Conservation (phyloP, 2,797 vertebrate genomes). For the Otus scops region DNA sequence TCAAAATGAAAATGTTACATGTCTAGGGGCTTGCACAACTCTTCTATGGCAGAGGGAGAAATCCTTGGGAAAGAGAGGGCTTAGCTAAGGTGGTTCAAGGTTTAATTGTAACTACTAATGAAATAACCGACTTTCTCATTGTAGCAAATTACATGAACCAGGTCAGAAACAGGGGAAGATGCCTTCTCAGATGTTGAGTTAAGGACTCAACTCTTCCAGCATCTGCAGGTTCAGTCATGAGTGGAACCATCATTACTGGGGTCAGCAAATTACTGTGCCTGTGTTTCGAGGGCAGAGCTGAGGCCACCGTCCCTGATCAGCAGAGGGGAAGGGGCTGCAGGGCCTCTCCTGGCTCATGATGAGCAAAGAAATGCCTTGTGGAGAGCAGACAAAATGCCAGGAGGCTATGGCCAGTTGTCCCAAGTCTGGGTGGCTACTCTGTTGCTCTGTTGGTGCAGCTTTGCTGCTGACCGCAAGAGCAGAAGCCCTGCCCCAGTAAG, state of each 20-base stretch:
- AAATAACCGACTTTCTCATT: neutral
- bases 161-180: neutral
- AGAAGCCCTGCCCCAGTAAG: no score
- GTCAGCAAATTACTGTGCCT: neutral
- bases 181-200: neutral
- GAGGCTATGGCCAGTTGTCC: neutral
- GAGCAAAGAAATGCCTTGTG: no score
- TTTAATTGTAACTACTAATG: neutral
- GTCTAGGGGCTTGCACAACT: neutral
- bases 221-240: neutral
- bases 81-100: neutral
- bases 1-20: neutral
- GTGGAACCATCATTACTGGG: neutral
- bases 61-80: neutral
- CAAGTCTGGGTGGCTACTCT: neutral
- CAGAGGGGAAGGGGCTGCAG: neutral
- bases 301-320: neutral
- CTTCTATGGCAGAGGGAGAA: neutral
- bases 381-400: neutral
- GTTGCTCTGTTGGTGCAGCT: neutral
- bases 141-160: neutral
- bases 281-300: no score
- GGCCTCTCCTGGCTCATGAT: fast-evolving
- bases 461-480: no score
- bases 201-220: neutral